Conservation (phyloP, 2,797 vertebrate species). For the Emydoidea blandingii region DNA sequence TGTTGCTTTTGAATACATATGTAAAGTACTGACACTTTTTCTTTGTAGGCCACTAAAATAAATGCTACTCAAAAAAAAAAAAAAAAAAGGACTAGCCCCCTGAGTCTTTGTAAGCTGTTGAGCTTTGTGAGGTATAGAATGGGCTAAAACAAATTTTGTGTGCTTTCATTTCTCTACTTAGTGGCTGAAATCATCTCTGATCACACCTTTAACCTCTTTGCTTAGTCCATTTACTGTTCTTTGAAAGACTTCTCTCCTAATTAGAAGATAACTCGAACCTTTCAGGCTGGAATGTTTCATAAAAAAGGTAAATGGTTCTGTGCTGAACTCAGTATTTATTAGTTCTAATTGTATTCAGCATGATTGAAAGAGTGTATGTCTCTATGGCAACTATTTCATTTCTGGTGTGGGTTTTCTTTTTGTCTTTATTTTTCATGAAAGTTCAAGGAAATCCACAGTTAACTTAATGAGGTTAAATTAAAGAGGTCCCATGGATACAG, state of each 20-base stretch:
- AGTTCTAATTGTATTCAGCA: slow-evolving; percentile 53
- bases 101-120: background rate
- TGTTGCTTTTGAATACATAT: background rate
- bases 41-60: background rate
- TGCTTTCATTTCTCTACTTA: slow-evolving; percentile 38
- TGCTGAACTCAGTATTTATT: slow-evolving; percentile 72
- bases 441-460: slow-evolving; percentile 16
- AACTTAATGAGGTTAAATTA: slow-evolving; percentile 31
- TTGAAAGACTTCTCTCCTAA: slow-evolving; percentile 39
- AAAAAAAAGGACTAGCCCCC: background rate
- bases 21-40: background rate
- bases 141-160: background rate
- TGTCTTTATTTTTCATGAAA: slow-evolving; percentile 1
- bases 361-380: slow-evolving; percentile 45
- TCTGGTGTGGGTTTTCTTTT: background rate
- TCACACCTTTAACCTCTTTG: slow-evolving; percentile 8
- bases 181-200: slow-evolving; percentile 25
- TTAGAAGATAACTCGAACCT: slow-evolving; percentile 49
- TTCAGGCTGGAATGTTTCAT: slow-evolving; percentile 59
- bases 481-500: background rate
- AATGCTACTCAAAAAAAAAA: background rate
- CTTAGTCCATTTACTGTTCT: slow-evolving; percentile 20
- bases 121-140: background rate
- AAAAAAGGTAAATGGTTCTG: slow-evolving; percentile 54
- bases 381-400: slow-evolving; percentile 64